Evolutionary conservation across 30 jellyfish, hydroid and myxozoan species (phyloP).

Genomic region (Pseudorhiza aurosa): DNA sequence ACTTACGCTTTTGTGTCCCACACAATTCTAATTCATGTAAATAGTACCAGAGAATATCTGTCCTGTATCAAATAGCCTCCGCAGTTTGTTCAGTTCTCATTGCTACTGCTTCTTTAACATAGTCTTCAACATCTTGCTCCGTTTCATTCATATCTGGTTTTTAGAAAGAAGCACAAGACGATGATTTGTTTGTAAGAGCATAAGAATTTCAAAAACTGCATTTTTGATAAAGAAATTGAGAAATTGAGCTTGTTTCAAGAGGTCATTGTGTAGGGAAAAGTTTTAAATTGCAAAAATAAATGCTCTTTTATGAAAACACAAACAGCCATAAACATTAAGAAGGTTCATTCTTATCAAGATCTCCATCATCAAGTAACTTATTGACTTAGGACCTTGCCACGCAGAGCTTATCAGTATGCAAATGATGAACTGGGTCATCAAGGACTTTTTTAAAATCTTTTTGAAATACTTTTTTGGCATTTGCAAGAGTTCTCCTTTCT

Average conservation of each 20-base stretch:
- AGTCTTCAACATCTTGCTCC: conserved; percentile 46
- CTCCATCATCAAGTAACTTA: too few species aligned
- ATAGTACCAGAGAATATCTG: conserved; percentile 35
- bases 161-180: conserved; percentile 9
- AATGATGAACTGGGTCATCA: too few species aligned
- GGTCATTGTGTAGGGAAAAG: conserved; percentile 12
- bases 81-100: conserved; percentile 31
- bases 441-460: too few species aligned
- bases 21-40: conserved; percentile 25
- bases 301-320: too few species aligned
- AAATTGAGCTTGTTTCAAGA: conserved; percentile 29
- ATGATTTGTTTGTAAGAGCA: conserved; percentile 33
- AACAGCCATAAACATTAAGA: too few species aligned
- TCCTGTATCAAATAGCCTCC: conserved; percentile 44
- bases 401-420: too few species aligned
- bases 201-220: conserved; percentile 12
- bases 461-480: too few species aligned
- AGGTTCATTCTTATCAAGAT: too few species aligned
- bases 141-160: conserved; percentile 24
- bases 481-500: too few species aligned
- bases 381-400: too few species aligned
- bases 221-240: conserved; percentile 19
- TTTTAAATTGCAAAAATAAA: too few species aligned
- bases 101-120: conserved; percentile 34
- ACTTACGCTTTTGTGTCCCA: conserved; percentile 41